A percentile compares a stretch with the other conserved stretches of the same genome.
phyloP scores from a whole-genome alignment of 2,113 vertebrate genomes.

The Hyla sarda region DNA sequence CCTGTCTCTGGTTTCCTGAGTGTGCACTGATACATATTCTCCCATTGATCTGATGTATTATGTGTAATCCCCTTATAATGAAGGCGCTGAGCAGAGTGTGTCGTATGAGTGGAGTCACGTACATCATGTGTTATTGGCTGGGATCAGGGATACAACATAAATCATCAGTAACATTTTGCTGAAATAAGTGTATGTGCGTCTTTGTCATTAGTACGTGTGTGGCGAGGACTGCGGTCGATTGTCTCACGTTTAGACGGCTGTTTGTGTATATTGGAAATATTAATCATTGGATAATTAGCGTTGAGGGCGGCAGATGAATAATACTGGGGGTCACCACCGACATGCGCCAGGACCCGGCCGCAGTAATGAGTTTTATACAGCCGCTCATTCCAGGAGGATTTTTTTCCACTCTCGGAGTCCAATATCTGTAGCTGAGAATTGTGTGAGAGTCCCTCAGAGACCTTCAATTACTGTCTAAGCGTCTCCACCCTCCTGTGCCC shows the following conservation, averaged over 20 bases:
- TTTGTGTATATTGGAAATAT: conserved; percentile 43
- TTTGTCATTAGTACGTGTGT: background rate
- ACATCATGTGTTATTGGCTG: background rate
- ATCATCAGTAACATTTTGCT: conserved; percentile 22
- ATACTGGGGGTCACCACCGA: background rate
- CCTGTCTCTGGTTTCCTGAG: too few species aligned
- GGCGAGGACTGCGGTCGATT: conserved; percentile 57
- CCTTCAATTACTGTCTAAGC: conserved; percentile 38
- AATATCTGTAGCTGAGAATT: conserved; percentile 6
- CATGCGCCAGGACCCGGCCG: conserved; percentile 9
- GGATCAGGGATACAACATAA: background rate
- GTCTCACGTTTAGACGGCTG: background rate
- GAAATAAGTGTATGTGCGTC: background rate
- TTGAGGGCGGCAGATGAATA: conserved; percentile 6
- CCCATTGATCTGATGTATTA: background rate
- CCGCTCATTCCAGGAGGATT: background rate
- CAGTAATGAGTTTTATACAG: conserved; percentile 17
- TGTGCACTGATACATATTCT: background rate
- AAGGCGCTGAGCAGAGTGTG: background rate
- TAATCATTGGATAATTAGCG: conserved; percentile 31
- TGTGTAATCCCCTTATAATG: background rate
- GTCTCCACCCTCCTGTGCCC: conserved; percentile 32
- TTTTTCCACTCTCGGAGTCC: conserved; percentile 9
- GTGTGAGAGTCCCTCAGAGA: conserved; percentile 33
- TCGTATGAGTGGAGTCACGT: background rate